Evolutionary conservation across 1,140 invertebrate species (phyloP), one percentile per base, ranked within the genome.

Genomic region (Caenorhabditis remanei): DNA sequence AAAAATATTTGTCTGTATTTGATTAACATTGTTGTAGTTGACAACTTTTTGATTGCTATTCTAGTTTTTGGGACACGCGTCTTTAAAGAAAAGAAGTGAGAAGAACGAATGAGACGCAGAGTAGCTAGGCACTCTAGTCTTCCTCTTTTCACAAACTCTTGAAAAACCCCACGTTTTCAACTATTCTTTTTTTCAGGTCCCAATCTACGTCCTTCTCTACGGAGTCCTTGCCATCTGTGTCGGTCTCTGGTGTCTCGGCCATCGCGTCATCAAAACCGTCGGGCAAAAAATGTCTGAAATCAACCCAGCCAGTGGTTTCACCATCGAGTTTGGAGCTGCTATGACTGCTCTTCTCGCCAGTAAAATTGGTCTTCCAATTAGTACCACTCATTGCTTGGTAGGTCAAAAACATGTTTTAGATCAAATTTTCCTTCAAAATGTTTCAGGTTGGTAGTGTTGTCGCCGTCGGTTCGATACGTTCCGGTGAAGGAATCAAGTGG

Each of bases 231-330:
- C 97, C 19, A 99, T 99, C 91, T 96, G 96, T 4, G 93, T 97
- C 9, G 98, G 98, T 19, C 94, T 99, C 41, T 99, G 98, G 96
- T 92, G 98, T 19, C 97, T 96, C 96, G 98, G 91, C 4, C 94
- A 97, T 16, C 94, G 96, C 65, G 98, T 99, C 46, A 99, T 99
- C 89, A 95, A 97, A 93, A 99, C 98, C 14, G 95, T 99, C 89
- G 98, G 98, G 21, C 95, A 97, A 93, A 97, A 99, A 94, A 95
- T 99, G 63, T 97, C 97, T 19, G 96, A 96, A 93, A 97, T 99
- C 63, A 98, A 97, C 48, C 96, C 98, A 11, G 96, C 96, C 9
- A 90, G 90, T 65, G 91, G 91, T 2, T 92, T 92, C 65, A 89
- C 87, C 9, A 92, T 92, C 75, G 91, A 92, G 87, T 93, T 92